Conservation (phyloP, 2,888 invertebrate species). For the Tortrix viridana region DNA sequence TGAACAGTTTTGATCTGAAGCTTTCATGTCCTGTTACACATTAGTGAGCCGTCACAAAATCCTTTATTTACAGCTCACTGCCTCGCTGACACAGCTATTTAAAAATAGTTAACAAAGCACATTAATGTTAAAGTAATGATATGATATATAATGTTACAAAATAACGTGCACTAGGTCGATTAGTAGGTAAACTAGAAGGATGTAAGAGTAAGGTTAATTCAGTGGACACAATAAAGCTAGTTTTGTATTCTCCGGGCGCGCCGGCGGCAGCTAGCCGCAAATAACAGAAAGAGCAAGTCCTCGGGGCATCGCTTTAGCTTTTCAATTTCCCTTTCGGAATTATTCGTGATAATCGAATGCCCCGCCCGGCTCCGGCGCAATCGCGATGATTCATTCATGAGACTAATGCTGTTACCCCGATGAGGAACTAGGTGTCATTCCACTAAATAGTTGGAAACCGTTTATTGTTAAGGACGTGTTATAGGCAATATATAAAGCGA, state of each 20-base stretch:
- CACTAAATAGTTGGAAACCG: conserved; percentile 22
- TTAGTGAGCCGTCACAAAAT: too few species aligned
- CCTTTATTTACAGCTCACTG: too few species aligned
- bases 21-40: too few species aligned
- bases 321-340: conserved; percentile 85
- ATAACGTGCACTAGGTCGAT: conserved; percentile 5
- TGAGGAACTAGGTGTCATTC: conserved; percentile 58
- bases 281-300: conserved; percentile 83
- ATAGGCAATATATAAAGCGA: conserved; percentile 27
- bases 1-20: too few species aligned
- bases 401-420: conserved; percentile 73
- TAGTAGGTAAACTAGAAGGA: conserved; percentile 22
- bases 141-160: neutral
- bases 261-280: conserved; percentile 70
- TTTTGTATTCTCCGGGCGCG: conserved; percentile 71
- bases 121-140: too few species aligned
- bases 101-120: neutral
- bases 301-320: conserved; percentile 82
- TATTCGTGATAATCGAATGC: conserved; percentile 83
- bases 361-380: conserved; percentile 71
- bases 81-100: too few species aligned
- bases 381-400: conserved; percentile 82
- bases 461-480: conserved; percentile 3
- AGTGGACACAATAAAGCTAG: conserved; percentile 47
- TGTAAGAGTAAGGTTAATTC: conserved; percentile 31